phyloP scores from a whole-genome alignment of 2,888 invertebrate species.

The Andrena bicolor region DNA sequence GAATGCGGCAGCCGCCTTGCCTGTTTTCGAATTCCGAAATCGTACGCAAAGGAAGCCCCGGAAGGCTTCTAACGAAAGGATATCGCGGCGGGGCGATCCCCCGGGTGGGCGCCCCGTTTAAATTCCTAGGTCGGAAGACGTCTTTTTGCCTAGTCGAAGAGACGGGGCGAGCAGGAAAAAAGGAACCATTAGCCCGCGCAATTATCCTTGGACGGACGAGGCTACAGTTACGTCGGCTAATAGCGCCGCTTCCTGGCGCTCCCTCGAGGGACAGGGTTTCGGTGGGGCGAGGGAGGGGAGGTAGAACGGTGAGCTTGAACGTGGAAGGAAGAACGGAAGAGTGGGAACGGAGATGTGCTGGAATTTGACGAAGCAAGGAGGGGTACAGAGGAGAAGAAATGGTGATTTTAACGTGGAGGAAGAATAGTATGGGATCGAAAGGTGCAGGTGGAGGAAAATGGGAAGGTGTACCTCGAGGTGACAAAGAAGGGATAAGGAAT shows the following conservation, averaged over 20 bases:
- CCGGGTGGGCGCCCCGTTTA: slow-evolving; percentile 48
- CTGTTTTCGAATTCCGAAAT: slow-evolving; percentile 63
- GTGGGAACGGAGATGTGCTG: no score
- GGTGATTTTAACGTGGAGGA: slow-evolving; percentile 19
- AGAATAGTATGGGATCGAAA: not conserved
- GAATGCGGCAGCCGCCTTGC: slow-evolving; percentile 17
- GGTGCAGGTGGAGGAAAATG: not conserved
- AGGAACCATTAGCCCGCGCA: slow-evolving; percentile 80
- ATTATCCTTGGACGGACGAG: slow-evolving; percentile 80
- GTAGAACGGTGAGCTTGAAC: not conserved
- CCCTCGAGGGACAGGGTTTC: slow-evolving; percentile 73
- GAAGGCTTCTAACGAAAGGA: slow-evolving; percentile 38
- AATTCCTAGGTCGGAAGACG: slow-evolving; percentile 60
- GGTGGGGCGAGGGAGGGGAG: slow-evolving; percentile 15
- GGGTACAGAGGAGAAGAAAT: not conserved
- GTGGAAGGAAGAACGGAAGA: slow-evolving; percentile 5
- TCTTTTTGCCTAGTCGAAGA: slow-evolving; percentile 56
- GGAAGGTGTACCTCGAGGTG: not conserved
- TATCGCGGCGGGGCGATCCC: slow-evolving; percentile 32
- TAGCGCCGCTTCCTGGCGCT: slow-evolving; percentile 82
- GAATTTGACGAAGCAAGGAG: no score
- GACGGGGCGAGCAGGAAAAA: slow-evolving; percentile 56
- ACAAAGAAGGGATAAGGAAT: not conserved
- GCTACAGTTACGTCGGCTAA: slow-evolving; percentile 80
- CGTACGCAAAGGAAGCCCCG: slow-evolving; percentile 43